Evolutionary conservation across 2,797 vertebrate genomes (phyloP), one percentile per base, ranked within the genome.

Genomic region (Heterohyrax brucei): DNA sequence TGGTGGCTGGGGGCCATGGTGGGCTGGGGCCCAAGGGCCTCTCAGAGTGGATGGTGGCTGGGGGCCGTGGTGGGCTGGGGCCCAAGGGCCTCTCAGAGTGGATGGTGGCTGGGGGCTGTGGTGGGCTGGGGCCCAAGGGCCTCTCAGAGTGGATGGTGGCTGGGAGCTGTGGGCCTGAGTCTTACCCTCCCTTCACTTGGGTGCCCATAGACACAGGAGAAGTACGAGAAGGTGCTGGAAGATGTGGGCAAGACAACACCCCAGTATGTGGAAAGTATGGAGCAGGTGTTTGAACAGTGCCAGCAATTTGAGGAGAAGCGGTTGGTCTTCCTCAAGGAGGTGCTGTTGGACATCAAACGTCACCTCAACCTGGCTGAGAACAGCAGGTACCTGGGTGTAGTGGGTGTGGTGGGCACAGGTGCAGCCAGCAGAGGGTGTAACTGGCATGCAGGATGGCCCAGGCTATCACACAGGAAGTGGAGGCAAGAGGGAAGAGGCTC

Each of bases 271-370:
- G 99, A 99, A 95, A 99, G 98, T 98, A 99, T 99, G 99, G 99
- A 99, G 98, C 98, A 98, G 97, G 99, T 99, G 97, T 99, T 99
- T 0, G 99, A 99, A 81, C 99, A 99, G 98, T 99, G 99, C 97
- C 99, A 99, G 99, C 99, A 99, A 98, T 99, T 99, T 48, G 99
- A 99, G 95, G 99, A 99, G 94, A 99, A 99, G 98, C 99, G 99
- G 93, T 98, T 99, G 97, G 98, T 98, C 98, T 99, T 99, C 98
- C 98, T 99, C 96, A 99, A 98, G 97, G 99, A 99, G 97, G 99
- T 99, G 97, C 99, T 99, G 88, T 96, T 99, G 98, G 99, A 99
- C 92, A 98, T 99, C 98, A 99, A 99, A 98, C 99, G 99, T 73
- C 99, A 99, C 97, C 99, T 99, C 97, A 99, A 99, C 98, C 99